Evolutionary conservation across 2,888 invertebrate genomes (phyloP).

Genomic region (Folsomia manolachei): DNA sequence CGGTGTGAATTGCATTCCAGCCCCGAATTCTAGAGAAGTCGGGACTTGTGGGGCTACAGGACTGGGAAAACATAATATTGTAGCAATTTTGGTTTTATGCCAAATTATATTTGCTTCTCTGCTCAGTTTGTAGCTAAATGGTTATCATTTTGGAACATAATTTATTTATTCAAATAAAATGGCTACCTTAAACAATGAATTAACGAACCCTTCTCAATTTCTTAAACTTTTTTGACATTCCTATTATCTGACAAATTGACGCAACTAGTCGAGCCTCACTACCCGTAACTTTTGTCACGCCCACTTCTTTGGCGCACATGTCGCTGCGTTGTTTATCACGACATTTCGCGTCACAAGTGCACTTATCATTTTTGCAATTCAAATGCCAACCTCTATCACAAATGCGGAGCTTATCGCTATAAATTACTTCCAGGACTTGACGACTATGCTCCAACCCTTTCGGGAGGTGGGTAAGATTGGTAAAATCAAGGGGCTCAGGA

Average conservation of each 20-base stretch:
- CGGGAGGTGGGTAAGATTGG: background rate
- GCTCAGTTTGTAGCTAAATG: too few relatives aligned
- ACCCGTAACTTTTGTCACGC: background rate
- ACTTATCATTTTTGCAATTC: background rate
- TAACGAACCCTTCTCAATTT: background rate
- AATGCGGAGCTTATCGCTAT: background rate
- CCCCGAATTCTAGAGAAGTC: conserved; percentile 20
- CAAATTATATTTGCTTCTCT: too few relatives aligned
- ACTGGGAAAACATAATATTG: too few relatives aligned
- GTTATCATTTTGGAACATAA: too few relatives aligned
- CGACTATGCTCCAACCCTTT: background rate
- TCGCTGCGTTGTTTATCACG: background rate
- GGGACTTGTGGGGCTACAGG: conserved; percentile 25
- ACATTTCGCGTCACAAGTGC: background rate
- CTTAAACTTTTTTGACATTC: background rate
- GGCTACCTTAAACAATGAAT: too few relatives aligned
- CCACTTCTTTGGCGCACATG: too few relatives aligned
- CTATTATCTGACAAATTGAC: background rate
- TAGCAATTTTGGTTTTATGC: too few relatives aligned
- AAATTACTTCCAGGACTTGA: background rate
- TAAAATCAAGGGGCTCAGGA: background rate
- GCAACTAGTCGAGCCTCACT: background rate
- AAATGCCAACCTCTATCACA: background rate
- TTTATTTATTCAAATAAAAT: background rate
- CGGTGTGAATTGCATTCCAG: conserved; percentile 27